Evolutionary conservation across 2,797 vertebrate species (phyloP), one percentile per base, ranked within the genome.

Genomic region (Cirrhinus molitorella): DNA sequence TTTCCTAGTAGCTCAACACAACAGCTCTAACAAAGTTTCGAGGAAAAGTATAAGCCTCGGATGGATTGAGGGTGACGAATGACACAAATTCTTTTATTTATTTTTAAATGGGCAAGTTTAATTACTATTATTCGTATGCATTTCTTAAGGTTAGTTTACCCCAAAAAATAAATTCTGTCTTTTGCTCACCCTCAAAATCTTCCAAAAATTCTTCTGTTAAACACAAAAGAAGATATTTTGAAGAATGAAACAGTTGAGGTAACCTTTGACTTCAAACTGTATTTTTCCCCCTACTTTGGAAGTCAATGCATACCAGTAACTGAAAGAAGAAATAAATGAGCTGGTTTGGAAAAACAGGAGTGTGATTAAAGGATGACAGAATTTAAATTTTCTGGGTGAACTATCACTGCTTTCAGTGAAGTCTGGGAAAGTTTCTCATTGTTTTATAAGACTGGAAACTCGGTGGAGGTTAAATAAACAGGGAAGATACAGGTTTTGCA

Each of bases 401-500:
- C 5, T 49, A 17, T 49, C 19, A 9, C 51, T 53, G 51, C 21
- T 53, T 53, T 53, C 17, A 51, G 5, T 51, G 17, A 53, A 2
- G 68, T 72, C 45, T 31, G 70, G 45, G 14, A 6, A 7, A 51
- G 25, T 51, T 72, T 51, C 17, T 28, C 59, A 61, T n/a, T 73
- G 34, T n/a, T 66, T 25, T 43, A n/a, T 34, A 63, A 55, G 61
- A 76, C 71, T 53, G 67, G 70, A 43, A 61, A 28, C 49, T 31
- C 61, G n/a, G 40, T 78, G 28, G 14, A 72, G 75, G 53, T 71
- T 72, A 83, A 63, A 71, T 71, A 80, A 63, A 72, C 45, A 65
- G 83, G 21, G 13, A 45, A 31, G 4, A 14, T 53, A 55, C 76
- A 11, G 67, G 25, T 66, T 74, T 68, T 73, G 68, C 68, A 11